Evolutionary conservation across 2,797 vertebrate genomes (phyloP), one percentile per base, ranked within the genome.

Genomic region (Amazona ochrocephala): DNA sequence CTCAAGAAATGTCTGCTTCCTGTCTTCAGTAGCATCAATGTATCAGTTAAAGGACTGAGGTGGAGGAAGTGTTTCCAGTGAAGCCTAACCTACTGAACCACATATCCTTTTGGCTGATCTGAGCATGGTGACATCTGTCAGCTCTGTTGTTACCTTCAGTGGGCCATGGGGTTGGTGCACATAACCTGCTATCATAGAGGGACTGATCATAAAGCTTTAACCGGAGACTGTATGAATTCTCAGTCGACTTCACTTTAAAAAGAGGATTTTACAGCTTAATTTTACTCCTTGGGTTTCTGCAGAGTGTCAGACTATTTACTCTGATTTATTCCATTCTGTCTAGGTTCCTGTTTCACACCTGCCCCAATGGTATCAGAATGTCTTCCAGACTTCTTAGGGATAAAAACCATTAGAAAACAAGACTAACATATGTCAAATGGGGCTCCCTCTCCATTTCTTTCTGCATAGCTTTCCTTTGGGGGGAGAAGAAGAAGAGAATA

Each of bases 401-500:
- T 74, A 64, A 73, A 79, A 74, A 70, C 19, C n/a, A 67, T 6
- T 96, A 96, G 83, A 77, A 90, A 74, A 87, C 74, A 84, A 75
- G 93, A 83, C 34, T 80, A 81, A 84, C 20, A 1, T 80, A 84
- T 89, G 53, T 95, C 96, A 89, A 87, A 97, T 96, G 95, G 96
- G 94, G 91, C 68, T 96, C 85, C 30, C 53, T 95, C 88, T 93
- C 90, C 58, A 13, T 53, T 89, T 87, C 42, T 96, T 21, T 95
- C 87, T 83, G 26, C 81, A 54, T 21, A 30, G 16, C 84, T 95
- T 95, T 95, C 94, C 96, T 95, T 80, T 80, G 8, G 41, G 74
- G 81, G 45, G 77, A 95, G 83, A 94, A 96, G 94, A 95, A 27
- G 91, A 15, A 5, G 65, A 95, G 77, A 94, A 85, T 95, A 96